A percentile compares a stretch with the other conserved stretches of the same genome.
These are phyloP conservation scores for Caenorhabditis brenneri DNA, from an alignment of 1,140 invertebrate species.

Conservation along the genomic window DNA sequence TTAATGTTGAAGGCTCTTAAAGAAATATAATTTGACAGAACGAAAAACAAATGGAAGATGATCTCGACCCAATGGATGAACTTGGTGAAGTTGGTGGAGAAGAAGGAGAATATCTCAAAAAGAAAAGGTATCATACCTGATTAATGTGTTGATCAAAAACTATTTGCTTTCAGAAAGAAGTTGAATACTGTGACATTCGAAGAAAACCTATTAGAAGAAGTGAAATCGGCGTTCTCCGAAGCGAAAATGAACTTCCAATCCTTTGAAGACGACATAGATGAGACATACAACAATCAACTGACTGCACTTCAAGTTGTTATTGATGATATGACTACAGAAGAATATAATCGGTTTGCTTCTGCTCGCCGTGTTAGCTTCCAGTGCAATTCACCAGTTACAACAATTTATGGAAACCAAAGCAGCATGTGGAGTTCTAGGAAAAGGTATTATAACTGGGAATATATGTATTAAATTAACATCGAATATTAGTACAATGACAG, in stretches of 20 bases:
- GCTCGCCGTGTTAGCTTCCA: slow-evolving; percentile 13
- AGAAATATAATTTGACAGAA: background rate
- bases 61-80: slow-evolving; percentile 14
- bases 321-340: background rate
- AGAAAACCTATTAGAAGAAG: background rate
- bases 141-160: background rate
- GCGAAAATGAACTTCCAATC: background rate
- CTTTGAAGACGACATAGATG: background rate
- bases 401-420: too few relatives aligned
- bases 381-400: background rate
- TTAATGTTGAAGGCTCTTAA: background rate
- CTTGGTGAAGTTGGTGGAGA: background rate
- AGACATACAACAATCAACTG: background rate
- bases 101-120: slow-evolving; percentile 17
- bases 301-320: background rate
- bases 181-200: background rate
- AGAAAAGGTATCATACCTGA: background rate
- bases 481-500: too few relatives aligned
- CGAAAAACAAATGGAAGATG: background rate
- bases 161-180: background rate
- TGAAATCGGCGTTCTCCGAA: background rate
- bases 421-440: background rate
- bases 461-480: too few relatives aligned
- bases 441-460: too few relatives aligned
- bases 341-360: slow-evolving; percentile 5